Base-by-base conservation (phyloP, 2,797 vertebrate species). In the Rhinogobio ventralis region DNA sequence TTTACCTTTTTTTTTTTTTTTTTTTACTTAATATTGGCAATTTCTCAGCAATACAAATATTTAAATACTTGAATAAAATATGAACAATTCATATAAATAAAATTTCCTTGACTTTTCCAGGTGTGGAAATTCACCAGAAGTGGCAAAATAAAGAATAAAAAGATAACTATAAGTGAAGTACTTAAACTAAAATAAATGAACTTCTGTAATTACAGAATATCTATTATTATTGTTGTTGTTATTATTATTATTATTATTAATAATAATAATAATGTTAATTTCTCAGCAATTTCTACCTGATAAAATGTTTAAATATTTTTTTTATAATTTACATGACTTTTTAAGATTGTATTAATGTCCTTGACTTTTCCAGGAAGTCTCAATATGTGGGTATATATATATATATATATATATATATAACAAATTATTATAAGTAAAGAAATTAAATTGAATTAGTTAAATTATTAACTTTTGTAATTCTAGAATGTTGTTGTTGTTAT, bases 231-330 rank as follows among this genome's bases (percentile, higher is more conserved):
- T 55, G 9, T 66, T 30, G 17, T 66, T 33, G 15, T 67, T 36
- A 15, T 42, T 20, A 17, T 57, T n/a, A 4, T 4, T 57, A n/a
- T 15, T 14, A 14, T 11, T 14, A 25, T 2, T 42, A 42, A 42
- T 42, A 42, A 42, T 42, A 36, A 0, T 36, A 5, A 2, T 36
- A 75, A 36, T 55, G 14, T 14, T 62, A 28, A 14, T 28, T 60
- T 60, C n/a, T 25, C 10, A 64, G 55, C 45, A 53, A 64, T 83
- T 83, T 49, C 42, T 49, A 67, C 46, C 75, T 67, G 7, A 42
- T 87, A 85, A n/a, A 76, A 53, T 46, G 28, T 25, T 42, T 68
- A 7, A 74, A 36, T 36, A 7, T 74, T 20, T 60, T 62, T 28
- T 28, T 13, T 6, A 1, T 6, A 1, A 6, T 14, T 14, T 14